A percentile compares a stretch with the other conserved stretches of the same genome.
phyloP scores from a whole-genome alignment of 2,888 invertebrate genomes.

The Brachylomia viminalis region DNA sequence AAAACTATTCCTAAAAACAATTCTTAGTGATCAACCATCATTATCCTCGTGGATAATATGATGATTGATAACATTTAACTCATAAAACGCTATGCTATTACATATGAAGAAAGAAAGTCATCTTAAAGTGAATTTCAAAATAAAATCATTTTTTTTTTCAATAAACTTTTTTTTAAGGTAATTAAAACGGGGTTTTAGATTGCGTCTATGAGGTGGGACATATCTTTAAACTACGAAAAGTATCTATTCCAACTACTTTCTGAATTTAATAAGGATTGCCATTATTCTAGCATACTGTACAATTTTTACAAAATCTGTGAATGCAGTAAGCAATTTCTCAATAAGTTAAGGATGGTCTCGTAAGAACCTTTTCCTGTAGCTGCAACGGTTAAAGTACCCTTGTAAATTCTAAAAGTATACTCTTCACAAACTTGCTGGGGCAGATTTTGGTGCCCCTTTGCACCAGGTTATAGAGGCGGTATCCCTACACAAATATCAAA shows the following conservation, averaged over 20 bases:
- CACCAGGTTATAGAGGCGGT: background rate
- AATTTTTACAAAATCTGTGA: background rate
- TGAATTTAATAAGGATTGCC: background rate
- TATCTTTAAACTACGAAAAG: background rate
- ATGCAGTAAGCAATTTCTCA: background rate
- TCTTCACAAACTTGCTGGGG: background rate
- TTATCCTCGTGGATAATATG: too few relatives aligned
- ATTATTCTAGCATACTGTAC: background rate
- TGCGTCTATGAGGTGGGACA: background rate
- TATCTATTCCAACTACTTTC: background rate
- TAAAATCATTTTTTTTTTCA: background rate
- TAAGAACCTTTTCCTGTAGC: background rate
- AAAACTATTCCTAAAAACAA: background rate
- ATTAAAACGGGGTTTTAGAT: background rate
- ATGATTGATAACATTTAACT: too few relatives aligned
- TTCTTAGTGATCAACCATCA: background rate
- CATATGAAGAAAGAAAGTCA: background rate
- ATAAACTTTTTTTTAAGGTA: background rate
- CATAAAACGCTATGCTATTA: too few relatives aligned
- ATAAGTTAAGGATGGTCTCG: background rate
- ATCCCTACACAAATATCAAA: background rate
- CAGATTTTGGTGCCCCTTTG: background rate
- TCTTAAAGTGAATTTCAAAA: background rate
- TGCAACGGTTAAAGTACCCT: background rate
- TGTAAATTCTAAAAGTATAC: background rate